Base-by-base conservation (phyloP, 2,113 vertebrate genomes). In the Polypterus bichir region DNA sequence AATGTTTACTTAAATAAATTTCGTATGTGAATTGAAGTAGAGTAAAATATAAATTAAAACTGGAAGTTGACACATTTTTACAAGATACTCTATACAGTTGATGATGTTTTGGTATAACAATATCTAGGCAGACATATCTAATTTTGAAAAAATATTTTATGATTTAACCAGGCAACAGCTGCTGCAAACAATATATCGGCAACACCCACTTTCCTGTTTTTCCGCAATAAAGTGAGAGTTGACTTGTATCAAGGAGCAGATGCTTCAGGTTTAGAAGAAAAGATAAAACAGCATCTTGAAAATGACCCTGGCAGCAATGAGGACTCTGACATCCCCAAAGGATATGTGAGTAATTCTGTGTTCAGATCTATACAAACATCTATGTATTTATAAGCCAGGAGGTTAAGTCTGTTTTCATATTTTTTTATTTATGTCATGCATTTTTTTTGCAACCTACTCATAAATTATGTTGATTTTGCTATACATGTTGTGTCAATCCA, bases 241-340 rank as follows among this genome's bases (percentile, higher is more conserved):
- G 96, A 99, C 71, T 93, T 91, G 2, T 97, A 97, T 70, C 94
- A 97, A 74, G 94, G 94, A 3, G 92, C 91, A 0, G 94, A 99
- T 1, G 83, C 90, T 3, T 80, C 83, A 0, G 94, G 92, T 4
- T 68, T 99, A 64, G 96, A 99, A 64, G 96, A 98, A 49, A 99
- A 96, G 65, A 91, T 99, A 68, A 97, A 92, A 60, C 94, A 97
- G 78, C 94, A 97, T 64, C 86, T 97, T 74, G 96, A 99, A 75
- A 98, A 97, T 0, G 96, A 99, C 49, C 90, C 93, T 0, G 94
- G 94, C 58, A 92, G 77, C 77, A 86, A 79, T 2, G 92, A 97
- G 44, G 96, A 99, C 68, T 83, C 89, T 0, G 96, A 99, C 74
- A 97, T 99, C 75, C 96, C 94, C 0, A 99, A 92, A 72, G 94